These are phyloP conservation scores for Cirrhinus molitorella DNA, from an alignment of 2,797 vertebrate species.

Conservation along the genomic window DNA sequence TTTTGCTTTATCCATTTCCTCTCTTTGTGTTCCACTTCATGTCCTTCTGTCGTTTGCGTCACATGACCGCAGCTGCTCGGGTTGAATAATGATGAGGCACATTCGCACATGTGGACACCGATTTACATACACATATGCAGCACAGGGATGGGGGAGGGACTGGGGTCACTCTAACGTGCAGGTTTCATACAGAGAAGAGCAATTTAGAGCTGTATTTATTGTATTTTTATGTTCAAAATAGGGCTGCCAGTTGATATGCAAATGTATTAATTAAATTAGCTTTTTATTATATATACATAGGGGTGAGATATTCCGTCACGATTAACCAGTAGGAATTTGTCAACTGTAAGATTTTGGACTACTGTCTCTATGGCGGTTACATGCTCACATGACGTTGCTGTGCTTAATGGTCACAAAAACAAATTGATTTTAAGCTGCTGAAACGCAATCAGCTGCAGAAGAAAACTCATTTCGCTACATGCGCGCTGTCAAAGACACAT, in stretches of 20 bases:
- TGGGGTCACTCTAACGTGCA: constrained; percentile 4
- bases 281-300: too few relatives aligned
- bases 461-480: too few relatives aligned
- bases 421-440: too few relatives aligned
- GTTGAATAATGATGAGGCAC: constrained; percentile 47
- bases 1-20: not conserved
- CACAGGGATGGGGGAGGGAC: constrained; percentile 11
- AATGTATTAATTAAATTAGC: too few relatives aligned
- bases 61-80: constrained; percentile 51
- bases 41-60: constrained; percentile 33
- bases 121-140: constrained; percentile 28
- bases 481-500: too few relatives aligned
- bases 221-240: not conserved
- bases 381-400: too few relatives aligned
- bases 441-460: too few relatives aligned
- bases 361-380: too few relatives aligned
- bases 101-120: constrained; percentile 25
- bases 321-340: too few relatives aligned
- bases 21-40: constrained; percentile 2
- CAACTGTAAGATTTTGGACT: too few relatives aligned
- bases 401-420: too few relatives aligned
- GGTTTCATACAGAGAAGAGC: not conserved
- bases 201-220: constrained; percentile 2
- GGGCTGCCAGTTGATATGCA: not conserved
- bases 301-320: too few relatives aligned